Percentiles rank a stretch among this genome's conserved stretches.
These are phyloP conservation scores for Takifugu ocellatus DNA, from an alignment of 2,797 vertebrate species.

Conservation along the genomic window DNA sequence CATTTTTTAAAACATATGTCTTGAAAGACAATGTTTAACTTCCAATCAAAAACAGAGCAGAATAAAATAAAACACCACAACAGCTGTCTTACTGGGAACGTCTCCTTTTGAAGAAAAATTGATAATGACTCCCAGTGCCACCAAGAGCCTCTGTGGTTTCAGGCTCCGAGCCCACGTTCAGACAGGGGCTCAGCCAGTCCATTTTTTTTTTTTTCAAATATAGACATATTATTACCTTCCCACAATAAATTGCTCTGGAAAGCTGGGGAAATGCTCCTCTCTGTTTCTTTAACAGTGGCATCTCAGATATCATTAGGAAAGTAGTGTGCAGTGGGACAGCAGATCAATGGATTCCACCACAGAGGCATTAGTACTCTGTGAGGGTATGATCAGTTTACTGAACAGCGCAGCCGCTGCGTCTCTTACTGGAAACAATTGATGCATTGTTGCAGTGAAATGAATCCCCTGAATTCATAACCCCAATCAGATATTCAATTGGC, in stretches of 20 bases:
- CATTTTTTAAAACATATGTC: neutral
- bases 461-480: conserved; percentile 88
- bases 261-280: conserved; percentile 62
- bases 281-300: conserved; percentile 73
- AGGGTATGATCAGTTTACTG: conserved; percentile 86
- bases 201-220: conserved; percentile 66
- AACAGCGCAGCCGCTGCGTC: conserved; percentile 66
- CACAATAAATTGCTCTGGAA: conserved; percentile 80
- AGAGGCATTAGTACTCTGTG: conserved; percentile 79
- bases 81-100: conserved; percentile 4
- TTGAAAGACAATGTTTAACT: no score
- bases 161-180: conserved; percentile 65
- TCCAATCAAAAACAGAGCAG: neutral
- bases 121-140: conserved; percentile 61
- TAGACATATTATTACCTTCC: conserved; percentile 82
- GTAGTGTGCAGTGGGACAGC: conserved; percentile 76
- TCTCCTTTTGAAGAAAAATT: conserved; percentile 43
- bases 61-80: conserved; percentile 7
- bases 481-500: conserved; percentile 86
- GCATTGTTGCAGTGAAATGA: conserved; percentile 89
- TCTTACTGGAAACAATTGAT: conserved; percentile 89
- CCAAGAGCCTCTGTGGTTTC: conserved; percentile 68
- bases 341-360: conserved; percentile 86
- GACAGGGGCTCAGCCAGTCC: conserved; percentile 62
- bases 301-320: conserved; percentile 86